phyloP scores from a whole-genome alignment of 2,797 vertebrate genomes.

The Clamator glandarius region DNA sequence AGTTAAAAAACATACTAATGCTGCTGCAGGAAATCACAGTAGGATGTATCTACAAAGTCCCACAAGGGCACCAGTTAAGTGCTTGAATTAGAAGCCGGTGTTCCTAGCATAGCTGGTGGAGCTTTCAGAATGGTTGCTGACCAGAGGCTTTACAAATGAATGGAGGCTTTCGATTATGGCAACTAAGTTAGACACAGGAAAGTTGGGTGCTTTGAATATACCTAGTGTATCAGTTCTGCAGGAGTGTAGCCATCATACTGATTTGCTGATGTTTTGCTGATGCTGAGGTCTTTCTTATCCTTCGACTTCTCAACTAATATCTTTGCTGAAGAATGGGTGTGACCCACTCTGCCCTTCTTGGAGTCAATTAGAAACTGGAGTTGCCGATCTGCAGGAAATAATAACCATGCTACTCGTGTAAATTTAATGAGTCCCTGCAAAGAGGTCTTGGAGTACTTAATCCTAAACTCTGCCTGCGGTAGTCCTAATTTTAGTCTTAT shows the following conservation, averaged over 20 bases:
- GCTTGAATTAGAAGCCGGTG: background rate
- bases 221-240: background rate
- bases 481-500: background rate
- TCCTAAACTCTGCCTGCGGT: background rate
- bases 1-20: background rate
- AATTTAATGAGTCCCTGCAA: background rate
- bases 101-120: background rate
- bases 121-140: background rate
- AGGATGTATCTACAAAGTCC: background rate
- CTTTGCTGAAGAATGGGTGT: constrained; percentile 22
- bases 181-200: background rate
- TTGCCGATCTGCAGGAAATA: constrained; percentile 31
- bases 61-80: background rate
- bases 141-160: background rate
- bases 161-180: background rate
- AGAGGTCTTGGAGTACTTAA: background rate
- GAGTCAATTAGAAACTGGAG: constrained; percentile 13
- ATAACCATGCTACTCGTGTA: background rate
- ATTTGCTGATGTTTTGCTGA: background rate
- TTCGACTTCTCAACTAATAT: background rate
- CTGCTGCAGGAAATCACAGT: background rate
- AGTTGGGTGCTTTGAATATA: background rate
- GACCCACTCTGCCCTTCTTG: constrained; percentile 27
- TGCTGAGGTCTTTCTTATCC: background rate
- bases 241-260: background rate